These are phyloP conservation scores for Phoxinus dragarum DNA, from an alignment of 2,797 vertebrate species.

Conservation along the genomic window DNA sequence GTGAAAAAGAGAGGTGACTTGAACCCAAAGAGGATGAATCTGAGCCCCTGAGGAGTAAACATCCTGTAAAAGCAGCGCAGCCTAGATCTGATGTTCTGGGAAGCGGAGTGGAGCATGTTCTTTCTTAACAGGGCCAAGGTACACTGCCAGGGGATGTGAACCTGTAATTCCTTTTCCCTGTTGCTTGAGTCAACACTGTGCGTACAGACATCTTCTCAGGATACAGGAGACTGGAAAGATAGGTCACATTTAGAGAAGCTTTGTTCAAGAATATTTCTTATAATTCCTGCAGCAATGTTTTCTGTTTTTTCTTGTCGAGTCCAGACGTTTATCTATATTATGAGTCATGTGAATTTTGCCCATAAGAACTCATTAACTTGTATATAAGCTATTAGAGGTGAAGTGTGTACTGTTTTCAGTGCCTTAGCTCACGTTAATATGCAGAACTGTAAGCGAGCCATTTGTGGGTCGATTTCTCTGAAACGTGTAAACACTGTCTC, in stretches of 20 bases:
- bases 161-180: constrained; percentile 70
- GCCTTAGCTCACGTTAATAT: not conserved
- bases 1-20: constrained; percentile 70
- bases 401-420: not conserved
- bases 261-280: not conserved
- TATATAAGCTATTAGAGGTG: no score
- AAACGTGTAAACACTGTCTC: not conserved
- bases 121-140: constrained; percentile 72
- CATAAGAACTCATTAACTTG: not conserved
- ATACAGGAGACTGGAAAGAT: constrained; percentile 28
- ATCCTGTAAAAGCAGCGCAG: constrained; percentile 77
- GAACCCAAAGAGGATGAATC: constrained; percentile 81
- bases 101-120: constrained; percentile 75
- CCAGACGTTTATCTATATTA: not conserved
- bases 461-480: not conserved
- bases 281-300: constrained; percentile 16
- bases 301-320: not conserved
- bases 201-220: constrained; percentile 53
- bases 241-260: constrained; percentile 10
- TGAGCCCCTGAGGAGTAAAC: constrained; percentile 79
- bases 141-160: constrained; percentile 72
- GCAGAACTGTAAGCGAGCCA: not conserved
- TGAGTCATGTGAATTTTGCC: not conserved
- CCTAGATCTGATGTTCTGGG: constrained; percentile 76
- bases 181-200: constrained; percentile 64